Base-by-base conservation (phyloP, 2,797 vertebrate species). In the Astyanax mexicanus region DNA sequence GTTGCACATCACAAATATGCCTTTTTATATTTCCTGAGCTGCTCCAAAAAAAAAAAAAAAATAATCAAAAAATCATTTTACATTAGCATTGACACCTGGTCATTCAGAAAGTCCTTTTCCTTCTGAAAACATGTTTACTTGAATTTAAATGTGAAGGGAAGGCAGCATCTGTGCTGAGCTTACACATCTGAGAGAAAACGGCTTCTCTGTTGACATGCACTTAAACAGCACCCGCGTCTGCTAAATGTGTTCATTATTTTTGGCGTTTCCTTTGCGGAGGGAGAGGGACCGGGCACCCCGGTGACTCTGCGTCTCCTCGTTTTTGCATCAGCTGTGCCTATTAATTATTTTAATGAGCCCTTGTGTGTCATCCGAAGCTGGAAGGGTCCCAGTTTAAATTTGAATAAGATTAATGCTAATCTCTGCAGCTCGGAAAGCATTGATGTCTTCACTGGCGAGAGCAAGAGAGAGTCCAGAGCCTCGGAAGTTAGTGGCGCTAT, bases 281-380 rank as follows among this genome's bases (percentile, higher is more conserved):
- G 55, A 23, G 2, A 23, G 60, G 32, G 29, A 60, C 54, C 9
- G 25, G 47, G 9, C 32, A 38, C 15, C 65, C 68, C 32, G 7
- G 15, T 15, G 11, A 21, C 42, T 61, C 15, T 19, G 44, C 54
- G 0, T 25, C 55, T 38, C 19, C 17, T 60, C 17, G 23, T 54
- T 62, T n/a, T 23, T 13, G 35, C 13, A 17, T 64, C 27, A 21
- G 27, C 19, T 44, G n/a, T n/a, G 47, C 37, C 47, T 70, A 12
- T 44, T 45, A 54, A 70, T 77, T 70, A 77, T 45, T 64, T 70
- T 70, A 70, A 70, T 8, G 15, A 70, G 74, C 15, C 57, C 57
- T 47, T 21, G 1, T 45, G 19, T 42, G 12, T 70, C 27, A 45
- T 35, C 38, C 35, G 25, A 76, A 40, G 44, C 12, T 38, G 23